Percentiles rank a stretch among this genome's conserved stretches.
phyloP scores from a whole-genome alignment of 2,888 invertebrate genomes.

The Dynastes tityus region DNA sequence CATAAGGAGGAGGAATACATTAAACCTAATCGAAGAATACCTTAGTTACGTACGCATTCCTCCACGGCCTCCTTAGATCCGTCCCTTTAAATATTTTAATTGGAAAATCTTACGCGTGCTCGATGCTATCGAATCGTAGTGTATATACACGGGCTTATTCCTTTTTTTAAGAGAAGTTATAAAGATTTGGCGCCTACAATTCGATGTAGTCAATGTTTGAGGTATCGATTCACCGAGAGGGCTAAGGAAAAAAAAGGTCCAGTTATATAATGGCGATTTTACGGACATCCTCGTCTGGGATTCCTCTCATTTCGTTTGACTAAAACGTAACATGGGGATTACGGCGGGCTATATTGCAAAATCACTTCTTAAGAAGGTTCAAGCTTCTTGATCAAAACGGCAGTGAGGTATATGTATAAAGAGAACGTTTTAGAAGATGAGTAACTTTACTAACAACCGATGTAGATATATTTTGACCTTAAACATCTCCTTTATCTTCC shows the following conservation, averaged over 20 bases:
- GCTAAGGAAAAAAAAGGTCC: conserved; percentile 15
- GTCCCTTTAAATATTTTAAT: neutral
- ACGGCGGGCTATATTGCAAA: conserved; percentile 25
- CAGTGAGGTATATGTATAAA: neutral
- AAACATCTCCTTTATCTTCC: neutral
- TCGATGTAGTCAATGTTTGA: conserved; percentile 25
- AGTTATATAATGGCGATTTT: conserved; percentile 27
- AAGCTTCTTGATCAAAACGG: conserved; percentile 17
- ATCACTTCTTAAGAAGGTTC: conserved; percentile 35
- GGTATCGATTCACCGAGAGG: conserved; percentile 7
- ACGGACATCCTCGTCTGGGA: conserved; percentile 28
- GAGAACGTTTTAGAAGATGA: too few relatives aligned
- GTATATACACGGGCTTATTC: neutral
- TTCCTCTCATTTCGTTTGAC: conserved; percentile 29
- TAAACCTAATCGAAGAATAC: conserved; percentile 20
- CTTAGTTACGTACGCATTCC: neutral
- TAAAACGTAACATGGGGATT: conserved; percentile 30
- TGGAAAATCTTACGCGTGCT: neutral
- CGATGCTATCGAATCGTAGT: conserved; percentile 3
- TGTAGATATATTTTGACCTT: neutral
- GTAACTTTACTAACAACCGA: too few relatives aligned
- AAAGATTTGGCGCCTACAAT: conserved; percentile 1
- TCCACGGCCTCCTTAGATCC: neutral
- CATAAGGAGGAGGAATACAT: conserved; percentile 32
- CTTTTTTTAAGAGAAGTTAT: conserved; percentile 13